A percentile compares a stretch with the other conserved stretches of the same genome.
Conservation (phyloP, 1,140 invertebrate genomes). For the Drosophila pseudoananassae region DNA sequence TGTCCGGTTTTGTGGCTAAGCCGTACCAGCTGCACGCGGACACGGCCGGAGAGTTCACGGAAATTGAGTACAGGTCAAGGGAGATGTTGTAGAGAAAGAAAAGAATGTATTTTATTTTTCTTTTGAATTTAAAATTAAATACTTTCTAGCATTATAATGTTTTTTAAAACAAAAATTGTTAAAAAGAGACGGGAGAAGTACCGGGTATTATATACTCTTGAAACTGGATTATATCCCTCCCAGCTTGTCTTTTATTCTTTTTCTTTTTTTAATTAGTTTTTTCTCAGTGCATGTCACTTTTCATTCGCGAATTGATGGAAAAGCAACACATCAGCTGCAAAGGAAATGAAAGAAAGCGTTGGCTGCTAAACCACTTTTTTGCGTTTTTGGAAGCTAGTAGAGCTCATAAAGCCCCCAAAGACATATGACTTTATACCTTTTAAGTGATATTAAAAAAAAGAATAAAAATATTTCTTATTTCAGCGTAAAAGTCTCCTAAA, state of each 20-base stretch:
- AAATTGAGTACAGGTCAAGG: not conserved
- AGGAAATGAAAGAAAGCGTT: not conserved
- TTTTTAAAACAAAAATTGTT: too few species aligned
- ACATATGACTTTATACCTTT: not conserved
- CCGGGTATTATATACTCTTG: too few species aligned
- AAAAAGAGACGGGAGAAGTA: too few species aligned
- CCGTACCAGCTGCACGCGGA: constrained; percentile 21
- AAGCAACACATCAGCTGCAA: not conserved
- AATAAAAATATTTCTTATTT: too few species aligned
- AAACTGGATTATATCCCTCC: too few species aligned
- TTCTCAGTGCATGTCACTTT: not conserved
- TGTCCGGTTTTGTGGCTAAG: constrained; percentile 35
- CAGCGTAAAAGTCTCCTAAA: too few species aligned
- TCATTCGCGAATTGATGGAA: not conserved
- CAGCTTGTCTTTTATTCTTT: too few species aligned
- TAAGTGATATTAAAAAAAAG: too few species aligned
- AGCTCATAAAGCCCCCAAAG: too few species aligned
- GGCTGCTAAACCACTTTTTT: not conserved
- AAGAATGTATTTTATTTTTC: too few species aligned
- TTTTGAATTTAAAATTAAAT: too few species aligned
- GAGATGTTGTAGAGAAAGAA: not conserved
- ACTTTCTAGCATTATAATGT: too few species aligned
- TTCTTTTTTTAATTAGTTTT: not conserved
- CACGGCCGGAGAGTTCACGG: constrained; percentile 16
- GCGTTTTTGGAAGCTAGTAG: not conserved